Evolutionary conservation across 2,888 invertebrate genomes (phyloP), one percentile per base, ranked within the genome.

Genomic region (Synergus umbraculus): DNA sequence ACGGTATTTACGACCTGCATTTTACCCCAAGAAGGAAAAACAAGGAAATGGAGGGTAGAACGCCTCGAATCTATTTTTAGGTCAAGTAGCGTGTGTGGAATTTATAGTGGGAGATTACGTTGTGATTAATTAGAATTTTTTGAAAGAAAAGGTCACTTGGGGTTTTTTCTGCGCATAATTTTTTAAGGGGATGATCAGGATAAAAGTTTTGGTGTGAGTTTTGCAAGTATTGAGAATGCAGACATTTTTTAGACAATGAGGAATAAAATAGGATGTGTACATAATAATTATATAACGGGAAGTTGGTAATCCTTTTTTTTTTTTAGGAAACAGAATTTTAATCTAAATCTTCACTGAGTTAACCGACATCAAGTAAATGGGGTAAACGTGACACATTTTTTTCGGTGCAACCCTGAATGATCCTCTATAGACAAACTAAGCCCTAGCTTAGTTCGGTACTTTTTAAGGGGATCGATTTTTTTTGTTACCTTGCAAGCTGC

Each of bases 31-130:
- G 8, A 29, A 43, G 18, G 54, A 49, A 73, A 73, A 73, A 73
- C 54, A 73, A 46, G 67, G 22, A 67, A 67, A 73, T 49, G 29
- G 54, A 73, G 73, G 54, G 73, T 54, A 54, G 49, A 73, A 58
- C 54, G 37, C 41, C 18, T n/a, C 54, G 49, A 54, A 54, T 54
- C 73, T 58, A 73, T 73, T 73, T 58, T 58, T 73, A 73, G 73
- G 73, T 73, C 73, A 73, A 73, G 73, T 41, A 49, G 29, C 73
- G 73, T 73, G 54, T 73, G n/a, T 73, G 73, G 73, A 73, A 73
- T 73, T 73, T 54, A 58, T 58, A 54, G 54, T 54, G 15, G 54
- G 73, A 73, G 73, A 58, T 73, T 73, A 73, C 29, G 41, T 29
- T 58, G 54, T 73, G 73, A 73, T 73, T 73, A 73, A 73, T 73